Percentiles rank a stretch among this genome's conserved stretches.
phyloP scores from a whole-genome alignment of 2,113 vertebrate genomes.

The Ptilorrhoa leucosticta region DNA sequence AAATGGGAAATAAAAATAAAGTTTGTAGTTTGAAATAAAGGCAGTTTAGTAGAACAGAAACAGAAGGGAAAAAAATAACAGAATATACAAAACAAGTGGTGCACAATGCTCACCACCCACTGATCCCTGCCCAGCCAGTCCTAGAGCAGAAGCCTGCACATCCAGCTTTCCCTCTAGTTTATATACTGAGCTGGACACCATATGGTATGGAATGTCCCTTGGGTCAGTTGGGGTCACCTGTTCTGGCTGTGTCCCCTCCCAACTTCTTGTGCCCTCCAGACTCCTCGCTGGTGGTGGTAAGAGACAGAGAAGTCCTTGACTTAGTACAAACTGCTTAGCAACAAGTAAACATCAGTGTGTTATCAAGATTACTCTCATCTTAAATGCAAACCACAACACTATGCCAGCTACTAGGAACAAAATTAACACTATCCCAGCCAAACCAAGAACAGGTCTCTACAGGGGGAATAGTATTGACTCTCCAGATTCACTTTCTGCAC shows the following conservation, averaged over 20 bases:
- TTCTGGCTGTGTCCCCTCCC: neutral
- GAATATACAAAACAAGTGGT: neutral
- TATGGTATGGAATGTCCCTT: neutral
- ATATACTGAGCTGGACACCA: neutral
- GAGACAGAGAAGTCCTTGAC: neutral
- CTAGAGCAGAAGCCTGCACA: neutral
- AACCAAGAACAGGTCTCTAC: neutral
- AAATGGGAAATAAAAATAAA: neutral
- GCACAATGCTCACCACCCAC: neutral
- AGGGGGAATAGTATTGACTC: accelerated
- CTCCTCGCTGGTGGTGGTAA: neutral
- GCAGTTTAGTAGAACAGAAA: neutral
- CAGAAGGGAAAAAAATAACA: neutral
- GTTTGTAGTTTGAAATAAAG: neutral
- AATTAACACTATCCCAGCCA: neutral
- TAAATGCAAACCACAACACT: neutral
- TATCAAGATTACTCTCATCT: neutral
- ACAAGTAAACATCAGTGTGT: neutral
- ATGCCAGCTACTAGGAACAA: neutral
- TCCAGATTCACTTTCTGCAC: neutral
- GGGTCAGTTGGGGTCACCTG: neutral
- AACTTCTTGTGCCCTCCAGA: neutral
- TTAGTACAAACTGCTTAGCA: neutral
- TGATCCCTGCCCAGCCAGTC: no score
- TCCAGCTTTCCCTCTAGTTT: neutral